phyloP scores from a whole-genome alignment of 2,797 vertebrate species.

The Jordanella pulchra region DNA sequence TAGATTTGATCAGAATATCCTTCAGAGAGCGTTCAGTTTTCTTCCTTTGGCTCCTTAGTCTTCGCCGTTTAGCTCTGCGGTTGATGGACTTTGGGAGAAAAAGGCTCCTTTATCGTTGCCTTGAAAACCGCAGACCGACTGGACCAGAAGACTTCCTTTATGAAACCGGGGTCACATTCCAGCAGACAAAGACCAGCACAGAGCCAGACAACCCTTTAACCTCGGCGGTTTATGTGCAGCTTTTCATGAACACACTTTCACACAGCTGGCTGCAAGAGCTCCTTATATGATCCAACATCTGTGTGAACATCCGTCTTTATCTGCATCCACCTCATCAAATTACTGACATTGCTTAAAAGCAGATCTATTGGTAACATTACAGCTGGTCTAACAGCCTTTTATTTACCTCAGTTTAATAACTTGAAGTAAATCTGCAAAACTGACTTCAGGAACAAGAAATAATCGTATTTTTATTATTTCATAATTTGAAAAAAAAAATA shows the following conservation, averaged over 20 bases:
- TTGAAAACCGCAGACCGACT: constrained; percentile 32
- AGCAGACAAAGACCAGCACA: constrained; percentile 59
- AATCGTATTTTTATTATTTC: too few relatives aligned
- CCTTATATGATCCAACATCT: constrained; percentile 56
- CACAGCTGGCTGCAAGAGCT: constrained; percentile 53
- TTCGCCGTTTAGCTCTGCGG: constrained; percentile 29
- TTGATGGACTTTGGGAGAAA: constrained; percentile 43
- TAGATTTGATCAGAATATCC: not conserved
- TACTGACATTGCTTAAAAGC: constrained; percentile 27
- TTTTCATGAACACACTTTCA: constrained; percentile 24
- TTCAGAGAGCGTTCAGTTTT: constrained; percentile 2
- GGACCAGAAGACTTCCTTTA: constrained; percentile 52
- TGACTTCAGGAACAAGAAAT: too few relatives aligned
- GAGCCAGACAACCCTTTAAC: constrained; percentile 51
- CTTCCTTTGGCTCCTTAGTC: constrained; percentile 18
- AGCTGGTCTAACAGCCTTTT: not conserved
- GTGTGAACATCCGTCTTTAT: constrained; percentile 49
- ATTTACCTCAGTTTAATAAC: too few relatives aligned
- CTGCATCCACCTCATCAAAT: constrained; percentile 39
- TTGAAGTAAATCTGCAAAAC: too few relatives aligned
- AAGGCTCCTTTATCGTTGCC: constrained; percentile 35
- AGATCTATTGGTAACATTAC: constrained; percentile 44
- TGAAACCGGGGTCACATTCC: constrained; percentile 66
- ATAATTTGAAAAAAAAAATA: too few relatives aligned
- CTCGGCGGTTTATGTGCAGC: not conserved